Base-by-base conservation (phyloP, 2,888 invertebrate genomes). In the Bunonema sp. region DNA sequence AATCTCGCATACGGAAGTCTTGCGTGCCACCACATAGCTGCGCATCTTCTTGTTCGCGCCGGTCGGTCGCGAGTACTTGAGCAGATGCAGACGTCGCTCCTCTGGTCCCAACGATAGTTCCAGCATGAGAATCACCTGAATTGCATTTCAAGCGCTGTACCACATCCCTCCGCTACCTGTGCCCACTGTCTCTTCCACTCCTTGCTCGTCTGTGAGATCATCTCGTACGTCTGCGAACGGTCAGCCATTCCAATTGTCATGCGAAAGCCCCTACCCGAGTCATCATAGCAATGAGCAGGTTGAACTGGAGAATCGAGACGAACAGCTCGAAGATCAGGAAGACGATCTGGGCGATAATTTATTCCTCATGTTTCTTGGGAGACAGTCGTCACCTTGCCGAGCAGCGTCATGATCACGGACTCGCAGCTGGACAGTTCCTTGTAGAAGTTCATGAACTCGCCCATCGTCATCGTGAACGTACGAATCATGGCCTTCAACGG, bases 271-370 rank as follows among this genome's bases (percentile, higher is more conserved):
- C 28, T 10, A 7, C 8, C 21, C 29, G 88, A 0, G 89, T 91
- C 91, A 91, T 91, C 89, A 91, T 91, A 49, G 91, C 91, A 64
- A 91, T 91, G 71, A 93, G 76, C 87, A 93, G 87, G 76, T 93
- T 91, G 35, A 93, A 85, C 46, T 93, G 75, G 24, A 93, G 74
- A 45, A 93, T 82, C 0, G 87, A 86, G 18, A 91, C 93, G 69
- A 91, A 82, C 42, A 82, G 84, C 87, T 93, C 93, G 73, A 87
- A 97, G 26, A 89, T 76, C n/a, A 91, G 82, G 72, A 93, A 93
- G 12, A 91, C 75, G 16, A 70, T 55, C 74, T 74, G 36, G 8
- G 20, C 39, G 24, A 22, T 18, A 38, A 18, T 21, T 8, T 31
- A 28, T 19, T 36, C 8, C 10, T 15, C n/a, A 34, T 23, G 19